Evolutionary conservation across 1,140 invertebrate species (phyloP).

Genomic region (Odontomachus brunneus): DNA sequence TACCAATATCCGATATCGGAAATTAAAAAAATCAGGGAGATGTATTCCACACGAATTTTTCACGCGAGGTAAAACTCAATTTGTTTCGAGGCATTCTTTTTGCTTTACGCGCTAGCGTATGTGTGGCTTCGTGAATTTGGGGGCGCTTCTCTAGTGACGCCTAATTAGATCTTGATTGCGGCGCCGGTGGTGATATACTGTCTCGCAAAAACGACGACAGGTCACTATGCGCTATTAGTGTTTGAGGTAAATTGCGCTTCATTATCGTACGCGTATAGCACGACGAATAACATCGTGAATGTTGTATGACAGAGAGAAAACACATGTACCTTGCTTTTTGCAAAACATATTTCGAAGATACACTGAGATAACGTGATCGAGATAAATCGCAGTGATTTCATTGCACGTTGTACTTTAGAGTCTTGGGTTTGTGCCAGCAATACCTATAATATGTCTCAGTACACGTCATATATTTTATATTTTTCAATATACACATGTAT

Average conservation of each 20-base stretch:
- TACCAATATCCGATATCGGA: neutral
- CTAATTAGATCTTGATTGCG: slow-evolving; percentile 74
- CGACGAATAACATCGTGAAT: slow-evolving; percentile 40
- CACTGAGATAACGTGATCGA: slow-evolving; percentile 26
- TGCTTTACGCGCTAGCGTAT: neutral
- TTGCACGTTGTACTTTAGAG: no score
- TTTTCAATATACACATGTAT: neutral
- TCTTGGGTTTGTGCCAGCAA: neutral
- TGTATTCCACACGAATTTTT: neutral
- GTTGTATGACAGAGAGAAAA: slow-evolving; percentile 1
- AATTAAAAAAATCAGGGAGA: neutral
- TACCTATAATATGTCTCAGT: neutral
- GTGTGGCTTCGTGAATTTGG: slow-evolving; percentile 45
- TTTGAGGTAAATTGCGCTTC: slow-evolving; percentile 52
- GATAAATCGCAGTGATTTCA: neutral
- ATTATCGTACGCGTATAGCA: slow-evolving; percentile 39
- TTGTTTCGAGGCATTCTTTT: neutral
- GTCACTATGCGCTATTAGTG: slow-evolving; percentile 63
- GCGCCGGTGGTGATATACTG: slow-evolving; percentile 56
- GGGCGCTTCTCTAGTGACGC: slow-evolving; percentile 46
- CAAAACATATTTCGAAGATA: slow-evolving; percentile 4
- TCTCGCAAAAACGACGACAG: slow-evolving; percentile 39
- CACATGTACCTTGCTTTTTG: slow-evolving; percentile 32
- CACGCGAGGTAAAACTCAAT: neutral
- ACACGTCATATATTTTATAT: slow-evolving; percentile 10